Base-by-base conservation (phyloP, 2,797 vertebrate species). In the Octomys mimax region DNA sequence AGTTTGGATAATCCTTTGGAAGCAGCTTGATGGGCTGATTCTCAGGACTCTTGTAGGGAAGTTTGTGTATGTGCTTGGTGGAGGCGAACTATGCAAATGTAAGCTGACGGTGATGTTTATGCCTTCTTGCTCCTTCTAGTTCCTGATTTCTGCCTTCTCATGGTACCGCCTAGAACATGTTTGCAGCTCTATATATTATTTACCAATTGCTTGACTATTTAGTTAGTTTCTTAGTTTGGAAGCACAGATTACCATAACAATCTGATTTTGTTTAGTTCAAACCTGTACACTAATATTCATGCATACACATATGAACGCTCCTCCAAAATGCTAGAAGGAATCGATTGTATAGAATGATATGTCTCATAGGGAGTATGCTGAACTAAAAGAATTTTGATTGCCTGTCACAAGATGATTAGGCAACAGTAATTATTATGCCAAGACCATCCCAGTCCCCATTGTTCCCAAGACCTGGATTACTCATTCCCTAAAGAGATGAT, bases 341-440 rank as follows among this genome's bases (percentile, higher is more conserved):
- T 93, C n/a, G 49, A 85, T 93, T 54, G 83, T 81, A 26, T 62
- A 36, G 79, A 82, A 66, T 5, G 86, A 97, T 95, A 70, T 86
- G 93, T 95, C 86, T 97, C 97, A 96, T 26, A 96, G 97, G 96
- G 97, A 96, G 97, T 95, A 61, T 96, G 96, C 97, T 93, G 92
- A 95, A 81, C 73, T 91, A 52, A 94, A 96, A 93, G 31, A 68
- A 77, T 93, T 96, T 93, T 95, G 97, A 95, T 96, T 66, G 93
- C 95, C 66, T 96, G 91, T 96, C 92, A 96, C 92, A 90, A 96
- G 87, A 36, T 3, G 28, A 66, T 98, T 96, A 77, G 93, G 96
- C 93, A 98, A 98, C 39, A 80, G 54, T 71, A 57, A 71, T 90
- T 62, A 93, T 81, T 70, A 95, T 9, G 54, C 91, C 82, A 87